Base-by-base conservation (phyloP, 2,797 vertebrate species). In the Melanogrammus aeglefinus region DNA sequence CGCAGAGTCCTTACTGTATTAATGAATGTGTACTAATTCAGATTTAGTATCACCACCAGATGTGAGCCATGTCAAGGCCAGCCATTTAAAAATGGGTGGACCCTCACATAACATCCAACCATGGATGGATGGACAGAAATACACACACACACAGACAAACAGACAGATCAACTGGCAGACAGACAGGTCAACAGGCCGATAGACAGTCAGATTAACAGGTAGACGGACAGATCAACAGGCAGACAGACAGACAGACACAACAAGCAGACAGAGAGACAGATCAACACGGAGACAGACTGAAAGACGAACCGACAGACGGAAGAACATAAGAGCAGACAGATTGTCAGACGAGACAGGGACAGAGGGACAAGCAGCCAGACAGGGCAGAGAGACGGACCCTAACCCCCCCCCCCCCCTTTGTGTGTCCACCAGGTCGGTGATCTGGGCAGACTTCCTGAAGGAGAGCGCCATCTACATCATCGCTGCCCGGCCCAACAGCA, bases 401-500 rank as follows among this genome's bases (percentile, higher is more conserved):
- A 14, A 72, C 29, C 10, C 27, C 24, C 44, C 57, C 57, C 6
- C 6, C n/a, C n/a, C n/a, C n/a, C n/a, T n/a, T n/a, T 85, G n/a
- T 86, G 2, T 81, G 3, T 83, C 73, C 0, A 76, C 72, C 93
- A 98, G 97, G 88, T 93, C 85, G 1, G 79, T 96, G 80, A 95
- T 94, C 86, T 99, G 97, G 97, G 92, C 92, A 0, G 77, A 94
- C 75, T 99, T 99, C 90, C 85, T 99, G 85, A 94, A 76, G 80
- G 96, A 98, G 85, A 99, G 95, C 13, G 94, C 95, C 78, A 91
- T 96, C 91, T 98, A 96, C 88, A 95, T 98, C 84, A 84, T 98
- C 86, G 97, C 97, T 0, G 96, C 96, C 0, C 95, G 97, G 31
- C 96, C 97, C 87, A 99, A 99, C 92, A 98, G 97, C 70, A 86